Percentiles rank a stretch among this genome's conserved stretches.
phyloP scores from a whole-genome alignment of 2,113 vertebrate species.

The Leucopternis melanops region DNA sequence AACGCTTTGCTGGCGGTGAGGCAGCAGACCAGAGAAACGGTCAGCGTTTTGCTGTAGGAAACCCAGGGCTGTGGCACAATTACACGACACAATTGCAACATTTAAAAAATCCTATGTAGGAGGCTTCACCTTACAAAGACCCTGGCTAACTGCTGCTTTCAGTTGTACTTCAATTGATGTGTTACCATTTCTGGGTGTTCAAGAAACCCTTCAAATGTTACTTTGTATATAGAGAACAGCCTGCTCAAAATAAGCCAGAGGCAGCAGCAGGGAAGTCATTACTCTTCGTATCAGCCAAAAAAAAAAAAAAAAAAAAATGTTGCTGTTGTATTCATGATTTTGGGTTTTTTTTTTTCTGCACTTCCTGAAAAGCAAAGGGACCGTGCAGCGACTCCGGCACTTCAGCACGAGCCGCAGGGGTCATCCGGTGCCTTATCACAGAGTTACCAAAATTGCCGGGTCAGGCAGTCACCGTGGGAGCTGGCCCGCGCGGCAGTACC shows the following conservation, averaged over 20 bases:
- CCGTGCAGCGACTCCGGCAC: accelerated
- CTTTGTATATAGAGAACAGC: neutral
- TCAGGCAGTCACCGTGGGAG: accelerated
- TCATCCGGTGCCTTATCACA: too few species aligned
- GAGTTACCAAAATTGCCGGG: neutral
- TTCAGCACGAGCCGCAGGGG: accelerated
- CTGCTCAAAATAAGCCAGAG: neutral
- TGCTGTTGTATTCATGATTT: neutral
- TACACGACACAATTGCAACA: accelerated
- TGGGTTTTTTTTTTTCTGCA: neutral
- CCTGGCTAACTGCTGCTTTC: neutral
- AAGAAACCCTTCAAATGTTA: neutral
- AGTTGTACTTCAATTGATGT: neutral
- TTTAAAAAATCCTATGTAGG: neutral
- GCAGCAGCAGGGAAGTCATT: neutral
- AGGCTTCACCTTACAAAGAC: neutral
- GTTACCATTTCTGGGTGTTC: neutral
- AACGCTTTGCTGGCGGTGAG: neutral
- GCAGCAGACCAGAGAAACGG: neutral
- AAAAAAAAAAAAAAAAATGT: too few species aligned
- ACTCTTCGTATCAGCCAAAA: neutral
- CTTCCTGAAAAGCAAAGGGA: neutral
- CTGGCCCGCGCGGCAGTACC: accelerated
- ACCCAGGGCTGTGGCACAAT: neutral
- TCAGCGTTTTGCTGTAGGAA: accelerated